Conservation (phyloP, 2,888 invertebrate genomes). For the Tetheella fluctuosa region DNA sequence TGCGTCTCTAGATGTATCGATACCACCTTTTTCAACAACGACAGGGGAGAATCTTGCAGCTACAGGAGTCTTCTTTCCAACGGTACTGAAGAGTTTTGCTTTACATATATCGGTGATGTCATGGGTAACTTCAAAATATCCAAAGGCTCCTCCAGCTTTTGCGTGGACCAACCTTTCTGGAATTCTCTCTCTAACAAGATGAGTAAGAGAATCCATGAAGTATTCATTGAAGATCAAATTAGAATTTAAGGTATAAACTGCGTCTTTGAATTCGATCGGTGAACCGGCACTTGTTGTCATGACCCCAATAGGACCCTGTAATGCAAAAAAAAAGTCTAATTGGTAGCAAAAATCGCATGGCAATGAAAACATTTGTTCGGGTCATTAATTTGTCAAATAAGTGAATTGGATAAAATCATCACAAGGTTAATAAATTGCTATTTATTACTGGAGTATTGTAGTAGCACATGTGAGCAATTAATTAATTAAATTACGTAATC, state of each 20-base stretch:
- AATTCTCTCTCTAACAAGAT: constrained; percentile 94
- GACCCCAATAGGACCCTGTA: constrained; percentile 76
- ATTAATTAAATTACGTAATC: background rate
- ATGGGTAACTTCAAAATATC: constrained; percentile 92
- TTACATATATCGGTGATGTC: constrained; percentile 90
- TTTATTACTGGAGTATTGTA: background rate
- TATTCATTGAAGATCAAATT: constrained; percentile 91
- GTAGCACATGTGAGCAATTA: background rate
- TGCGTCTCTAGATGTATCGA: constrained; percentile 93
- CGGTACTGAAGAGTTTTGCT: constrained; percentile 87
- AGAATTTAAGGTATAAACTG: constrained; percentile 89
- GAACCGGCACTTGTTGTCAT: constrained; percentile 90
- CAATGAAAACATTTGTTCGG: background rate
- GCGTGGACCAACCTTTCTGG: constrained; percentile 97
- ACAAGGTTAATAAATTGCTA: background rate
- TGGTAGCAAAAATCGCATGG: background rate
- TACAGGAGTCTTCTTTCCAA: constrained; percentile 91
- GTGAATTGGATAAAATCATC: background rate
- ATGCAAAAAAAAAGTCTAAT: constrained; percentile 24
- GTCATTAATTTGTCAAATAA: constrained; percentile 4
- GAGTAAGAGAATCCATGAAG: constrained; percentile 88
- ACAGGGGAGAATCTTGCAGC: constrained; percentile 91
- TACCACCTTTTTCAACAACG: constrained; percentile 92
- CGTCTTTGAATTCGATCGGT: constrained; percentile 88
- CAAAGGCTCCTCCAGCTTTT: constrained; percentile 95